phyloP scores from a whole-genome alignment of 2,113 vertebrate species.

The Mandrillus leucophaeus region DNA sequence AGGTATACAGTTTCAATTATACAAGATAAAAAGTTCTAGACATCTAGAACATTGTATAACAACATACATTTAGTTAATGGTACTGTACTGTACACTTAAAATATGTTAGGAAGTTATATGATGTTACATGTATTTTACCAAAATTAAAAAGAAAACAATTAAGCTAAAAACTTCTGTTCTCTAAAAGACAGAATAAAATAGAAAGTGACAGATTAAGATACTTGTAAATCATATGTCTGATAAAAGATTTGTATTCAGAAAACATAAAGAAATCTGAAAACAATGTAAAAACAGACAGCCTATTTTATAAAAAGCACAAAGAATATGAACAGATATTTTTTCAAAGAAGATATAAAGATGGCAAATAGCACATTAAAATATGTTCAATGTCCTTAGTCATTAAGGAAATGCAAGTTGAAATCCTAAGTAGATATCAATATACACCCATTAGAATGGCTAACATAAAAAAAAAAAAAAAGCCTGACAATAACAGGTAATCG shows the following conservation, averaged over 20 bases:
- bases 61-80: background rate
- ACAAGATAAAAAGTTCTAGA: background rate
- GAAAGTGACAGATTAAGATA: too few species aligned
- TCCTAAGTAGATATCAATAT: background rate
- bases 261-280: background rate
- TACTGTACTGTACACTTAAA: background rate
- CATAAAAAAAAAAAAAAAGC: background rate
- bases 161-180: too few species aligned
- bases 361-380: background rate
- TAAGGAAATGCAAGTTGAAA: background rate
- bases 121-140: too few species aligned
- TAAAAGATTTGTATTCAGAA: too few species aligned
- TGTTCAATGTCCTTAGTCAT: background rate
- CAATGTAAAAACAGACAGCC: background rate
- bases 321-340: background rate
- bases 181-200: too few species aligned
- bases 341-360: background rate
- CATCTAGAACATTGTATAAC: background rate
- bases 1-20: background rate
- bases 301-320: background rate
- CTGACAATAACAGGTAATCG: background rate
- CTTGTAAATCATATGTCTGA: too few species aligned
- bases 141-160: too few species aligned
- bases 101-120: background rate
- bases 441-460: background rate